A percentile compares a stretch with the other conserved stretches of the same genome.
Conservation (phyloP, 23 tunicate species). For the Phallusia fumigata region DNA sequence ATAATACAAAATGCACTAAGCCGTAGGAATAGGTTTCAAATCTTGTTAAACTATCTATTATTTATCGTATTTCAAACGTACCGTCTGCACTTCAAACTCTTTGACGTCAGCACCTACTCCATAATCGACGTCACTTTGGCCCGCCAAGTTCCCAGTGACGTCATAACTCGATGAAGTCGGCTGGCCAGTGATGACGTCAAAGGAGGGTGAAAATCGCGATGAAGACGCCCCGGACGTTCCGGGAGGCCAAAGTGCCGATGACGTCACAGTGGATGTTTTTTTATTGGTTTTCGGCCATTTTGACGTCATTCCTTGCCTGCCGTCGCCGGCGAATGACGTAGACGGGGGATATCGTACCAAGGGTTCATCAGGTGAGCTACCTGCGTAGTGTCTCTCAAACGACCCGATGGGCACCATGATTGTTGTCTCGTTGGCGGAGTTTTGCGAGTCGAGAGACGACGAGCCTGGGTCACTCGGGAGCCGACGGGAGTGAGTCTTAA, state of each 20-base stretch:
- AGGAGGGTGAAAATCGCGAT: constrained; percentile 2
- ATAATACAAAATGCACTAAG: background rate
- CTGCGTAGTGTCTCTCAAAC: background rate
- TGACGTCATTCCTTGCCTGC: constrained; percentile 23
- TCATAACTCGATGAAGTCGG: constrained; percentile 2
- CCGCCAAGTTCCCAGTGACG: too few relatives aligned
- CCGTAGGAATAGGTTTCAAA: background rate
- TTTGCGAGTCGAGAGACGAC: background rate
- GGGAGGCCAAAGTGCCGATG: constrained; percentile 42
- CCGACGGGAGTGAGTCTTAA: background rate
- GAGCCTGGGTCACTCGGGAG: background rate
- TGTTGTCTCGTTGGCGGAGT: background rate
- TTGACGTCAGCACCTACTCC: background rate
- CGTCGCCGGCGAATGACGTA: constrained; percentile 1
- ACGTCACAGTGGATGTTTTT: constrained; percentile 9
- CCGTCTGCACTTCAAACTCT: constrained; percentile 27
- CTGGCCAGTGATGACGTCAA: constrained; percentile 24
- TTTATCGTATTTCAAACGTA: background rate
- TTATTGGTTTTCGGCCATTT: constrained; percentile 30
- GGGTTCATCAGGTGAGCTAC: constrained; percentile 8
- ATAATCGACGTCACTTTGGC: background rate
- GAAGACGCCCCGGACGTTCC: background rate
- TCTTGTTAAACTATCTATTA: too few relatives aligned
- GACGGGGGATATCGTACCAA: constrained; percentile 16
- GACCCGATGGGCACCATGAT: background rate